These are phyloP conservation scores for Phortica magna DNA, from an alignment of 2,888 invertebrate genomes.

Conservation along the genomic window DNA sequence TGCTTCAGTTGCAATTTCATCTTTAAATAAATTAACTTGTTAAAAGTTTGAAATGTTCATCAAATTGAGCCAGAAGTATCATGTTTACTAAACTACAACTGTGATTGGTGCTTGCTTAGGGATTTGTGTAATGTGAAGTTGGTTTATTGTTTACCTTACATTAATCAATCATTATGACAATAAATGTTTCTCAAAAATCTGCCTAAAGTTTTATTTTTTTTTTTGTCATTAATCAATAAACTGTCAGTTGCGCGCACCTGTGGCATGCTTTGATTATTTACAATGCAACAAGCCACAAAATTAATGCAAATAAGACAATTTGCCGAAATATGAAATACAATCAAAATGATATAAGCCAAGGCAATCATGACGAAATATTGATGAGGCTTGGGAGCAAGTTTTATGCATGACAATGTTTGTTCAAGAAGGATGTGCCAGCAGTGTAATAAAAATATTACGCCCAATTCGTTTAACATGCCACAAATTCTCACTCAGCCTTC, in stretches of 20 bases:
- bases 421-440: neutral
- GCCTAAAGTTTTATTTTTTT: slow-evolving; percentile 50
- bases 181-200: slow-evolving; percentile 4
- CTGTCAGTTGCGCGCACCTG: slow-evolving; percentile 61
- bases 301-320: slow-evolving; percentile 70
- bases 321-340: slow-evolving; percentile 54
- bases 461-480: neutral
- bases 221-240: slow-evolving; percentile 57
- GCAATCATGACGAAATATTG: slow-evolving; percentile 36
- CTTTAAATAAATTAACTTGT: slow-evolving; percentile 20
- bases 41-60: neutral
- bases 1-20: neutral
- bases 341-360: neutral
- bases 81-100: neutral
- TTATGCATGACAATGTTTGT: slow-evolving; percentile 37
- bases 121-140: neutral
- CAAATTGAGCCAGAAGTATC: neutral
- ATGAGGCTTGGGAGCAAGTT: slow-evolving; percentile 63
- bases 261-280: slow-evolving; percentile 41
- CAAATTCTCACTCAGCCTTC: neutral
- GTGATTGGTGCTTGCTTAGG: neutral
- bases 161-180: slow-evolving; percentile 19
- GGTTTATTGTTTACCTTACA: neutral
- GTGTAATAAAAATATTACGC: slow-evolving; percentile 63
- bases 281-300: slow-evolving; percentile 51